Evolutionary conservation across 2,888 invertebrate species (phyloP), one percentile per base, ranked within the genome.

Genomic region (Polyploca ridens): DNA sequence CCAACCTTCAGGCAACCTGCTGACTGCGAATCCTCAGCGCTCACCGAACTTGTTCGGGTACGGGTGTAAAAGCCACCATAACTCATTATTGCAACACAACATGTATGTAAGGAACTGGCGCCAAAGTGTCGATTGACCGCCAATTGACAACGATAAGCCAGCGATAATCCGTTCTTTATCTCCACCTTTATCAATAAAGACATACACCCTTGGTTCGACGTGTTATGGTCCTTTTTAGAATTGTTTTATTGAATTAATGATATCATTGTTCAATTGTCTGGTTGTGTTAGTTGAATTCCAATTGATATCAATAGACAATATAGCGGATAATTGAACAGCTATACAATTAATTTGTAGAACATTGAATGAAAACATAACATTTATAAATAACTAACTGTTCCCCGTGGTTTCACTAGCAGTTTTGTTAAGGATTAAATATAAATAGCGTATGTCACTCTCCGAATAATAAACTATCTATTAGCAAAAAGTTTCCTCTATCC

Each of bases 51-150:
- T 46, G 5, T 46, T 14, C 46, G 3, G 3, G 3, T 6, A n/a
- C 3, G 14, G 13, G n/a, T n/a, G 13, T n/a, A 46, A 46, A n/a
- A n/a, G n/a, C 41, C 13, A 13, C 11, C 38, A 38, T 16, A 10
- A 19, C 1, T 49, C 10, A 54, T 54, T 6, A 54, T 54, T 19
- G 54, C 10, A 44, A 41, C 14, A 41, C 35, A 14, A 11, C 19
- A 19, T 11, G 44, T 27, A 41, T 49, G n/a, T 49, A 14, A 54
- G 7, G 14, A 64, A 73, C 68, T 79, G 91, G 90, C 91, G 91
- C 90, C 91, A 83, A 57, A 57, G 64, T 74, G 83, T 74, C 82
- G 81, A 71, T 76, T 81, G 83, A 72, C 84, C 81, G 76, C 76
- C 79, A 83, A 83, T 79, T 73, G 73, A 68, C 68, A 68, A 64